A percentile compares a stretch with the other conserved stretches of the same genome.
Conservation (phyloP, 2,113 vertebrate genomes). For the Istiophorus platypterus region DNA sequence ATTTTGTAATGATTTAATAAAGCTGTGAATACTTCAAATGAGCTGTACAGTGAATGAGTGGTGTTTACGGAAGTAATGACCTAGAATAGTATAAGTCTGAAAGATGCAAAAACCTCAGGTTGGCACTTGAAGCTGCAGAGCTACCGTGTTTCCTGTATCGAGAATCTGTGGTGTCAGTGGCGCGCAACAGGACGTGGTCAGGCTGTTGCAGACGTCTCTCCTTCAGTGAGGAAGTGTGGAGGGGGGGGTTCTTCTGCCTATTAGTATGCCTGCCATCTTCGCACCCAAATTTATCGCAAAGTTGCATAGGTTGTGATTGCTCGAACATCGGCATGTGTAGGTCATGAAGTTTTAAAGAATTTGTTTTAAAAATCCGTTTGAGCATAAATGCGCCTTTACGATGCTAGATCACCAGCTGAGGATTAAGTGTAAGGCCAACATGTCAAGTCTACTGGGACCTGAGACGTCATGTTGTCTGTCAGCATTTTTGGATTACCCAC, state of each 20-base stretch:
- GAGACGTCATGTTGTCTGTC: no score
- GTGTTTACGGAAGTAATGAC: background rate
- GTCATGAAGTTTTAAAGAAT: background rate
- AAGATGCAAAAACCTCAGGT: background rate
- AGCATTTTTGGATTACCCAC: background rate
- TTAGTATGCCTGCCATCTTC: background rate
- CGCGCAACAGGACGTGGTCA: slow-evolving; percentile 71
- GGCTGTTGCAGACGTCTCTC: slow-evolving; percentile 10
- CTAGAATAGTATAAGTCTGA: no score
- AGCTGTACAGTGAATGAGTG: slow-evolving; percentile 4
- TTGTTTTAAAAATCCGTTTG: background rate
- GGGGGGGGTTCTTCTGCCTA: no score
- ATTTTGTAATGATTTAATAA: slow-evolving; percentile 82
- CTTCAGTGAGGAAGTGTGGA: slow-evolving; percentile 7
- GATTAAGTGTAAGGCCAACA: background rate
- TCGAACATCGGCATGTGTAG: background rate
- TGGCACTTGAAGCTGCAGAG: slow-evolving; percentile 27
- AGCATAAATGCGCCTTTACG: background rate
- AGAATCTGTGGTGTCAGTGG: slow-evolving; percentile 29
- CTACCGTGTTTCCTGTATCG: slow-evolving; percentile 56
- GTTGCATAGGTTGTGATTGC: background rate
- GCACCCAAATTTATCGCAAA: background rate
- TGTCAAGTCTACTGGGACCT: background rate
- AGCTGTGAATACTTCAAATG: slow-evolving; percentile 80
- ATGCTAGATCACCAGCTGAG: background rate